phyloP scores from a whole-genome alignment of 2,888 invertebrate species.

The Apodemia zela region DNA sequence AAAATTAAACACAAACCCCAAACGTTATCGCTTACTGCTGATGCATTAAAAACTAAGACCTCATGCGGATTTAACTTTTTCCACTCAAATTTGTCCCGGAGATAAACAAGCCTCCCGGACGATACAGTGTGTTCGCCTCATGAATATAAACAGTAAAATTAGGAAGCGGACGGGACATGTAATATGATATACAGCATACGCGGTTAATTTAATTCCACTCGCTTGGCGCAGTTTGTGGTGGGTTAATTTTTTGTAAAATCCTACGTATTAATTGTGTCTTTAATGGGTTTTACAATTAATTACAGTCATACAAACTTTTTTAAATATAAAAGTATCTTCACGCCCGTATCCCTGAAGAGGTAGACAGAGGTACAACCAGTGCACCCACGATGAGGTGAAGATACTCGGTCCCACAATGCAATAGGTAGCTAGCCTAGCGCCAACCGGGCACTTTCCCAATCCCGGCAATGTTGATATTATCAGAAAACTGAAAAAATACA shows the following conservation, averaged over 20 bases:
- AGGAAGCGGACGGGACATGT: slow-evolving; percentile 46
- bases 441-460: too few species aligned
- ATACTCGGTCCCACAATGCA: too few species aligned
- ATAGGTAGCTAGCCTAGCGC: too few species aligned
- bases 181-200: slow-evolving; percentile 60
- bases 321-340: too few species aligned
- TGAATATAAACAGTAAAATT: slow-evolving; percentile 78
- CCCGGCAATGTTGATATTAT: too few species aligned
- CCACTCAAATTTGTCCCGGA: slow-evolving; percentile 59
- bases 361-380: too few species aligned
- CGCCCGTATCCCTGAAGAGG: too few species aligned
- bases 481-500: too few species aligned
- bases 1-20: not conserved
- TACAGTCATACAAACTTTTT: too few species aligned
- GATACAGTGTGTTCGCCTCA: slow-evolving; percentile 44
- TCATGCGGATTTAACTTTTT: slow-evolving; percentile 49
- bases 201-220: slow-evolving; percentile 66
- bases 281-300: too few species aligned
- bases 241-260: slow-evolving; percentile 24
- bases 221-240: slow-evolving; percentile 26
- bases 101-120: slow-evolving; percentile 61
- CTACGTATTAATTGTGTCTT: not conserved
- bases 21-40: slow-evolving; percentile 14
- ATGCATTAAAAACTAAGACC: slow-evolving; percentile 36
- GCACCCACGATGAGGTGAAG: too few species aligned